Conservation (phyloP, 2,888 invertebrate species). For the Trichopoda pennipes region DNA sequence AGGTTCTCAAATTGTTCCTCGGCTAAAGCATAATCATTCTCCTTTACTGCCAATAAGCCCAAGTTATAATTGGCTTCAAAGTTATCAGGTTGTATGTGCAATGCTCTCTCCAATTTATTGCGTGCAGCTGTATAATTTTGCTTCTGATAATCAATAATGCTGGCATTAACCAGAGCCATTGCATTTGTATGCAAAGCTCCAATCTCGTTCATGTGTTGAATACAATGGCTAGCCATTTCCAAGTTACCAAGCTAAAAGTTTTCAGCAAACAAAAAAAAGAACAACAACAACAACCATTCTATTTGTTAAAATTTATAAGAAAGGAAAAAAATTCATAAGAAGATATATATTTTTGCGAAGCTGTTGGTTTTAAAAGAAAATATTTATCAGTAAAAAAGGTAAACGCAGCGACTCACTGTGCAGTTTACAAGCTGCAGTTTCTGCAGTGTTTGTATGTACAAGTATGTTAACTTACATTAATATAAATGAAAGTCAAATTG, state of each 20-base stretch:
- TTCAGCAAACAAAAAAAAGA: neutral
- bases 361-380: too few species aligned
- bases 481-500: conserved; percentile 90
- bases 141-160: conserved; percentile 88
- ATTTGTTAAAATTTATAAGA: too few species aligned
- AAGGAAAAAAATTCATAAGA: too few species aligned
- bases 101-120: conserved; percentile 87
- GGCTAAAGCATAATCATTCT: conserved; percentile 87
- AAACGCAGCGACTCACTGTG: too few species aligned
- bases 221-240: conserved; percentile 89
- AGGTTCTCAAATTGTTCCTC: conserved; percentile 89
- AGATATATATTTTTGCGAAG: too few species aligned
- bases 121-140: conserved; percentile 87
- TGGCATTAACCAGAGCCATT: conserved; percentile 91
- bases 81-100: conserved; percentile 90
- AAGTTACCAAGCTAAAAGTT: conserved; percentile 87
- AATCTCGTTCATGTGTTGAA: conserved; percentile 86
- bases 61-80: conserved; percentile 92
- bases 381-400: too few species aligned
- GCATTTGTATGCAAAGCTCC: conserved; percentile 87
- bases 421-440: too few species aligned
- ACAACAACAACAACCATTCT: neutral
- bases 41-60: conserved; percentile 82
- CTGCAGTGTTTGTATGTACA: too few species aligned
- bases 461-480: conserved; percentile 74